Evolutionary conservation across 1,140 invertebrate species (phyloP).

Genomic region (Drosophila cardini): DNA sequence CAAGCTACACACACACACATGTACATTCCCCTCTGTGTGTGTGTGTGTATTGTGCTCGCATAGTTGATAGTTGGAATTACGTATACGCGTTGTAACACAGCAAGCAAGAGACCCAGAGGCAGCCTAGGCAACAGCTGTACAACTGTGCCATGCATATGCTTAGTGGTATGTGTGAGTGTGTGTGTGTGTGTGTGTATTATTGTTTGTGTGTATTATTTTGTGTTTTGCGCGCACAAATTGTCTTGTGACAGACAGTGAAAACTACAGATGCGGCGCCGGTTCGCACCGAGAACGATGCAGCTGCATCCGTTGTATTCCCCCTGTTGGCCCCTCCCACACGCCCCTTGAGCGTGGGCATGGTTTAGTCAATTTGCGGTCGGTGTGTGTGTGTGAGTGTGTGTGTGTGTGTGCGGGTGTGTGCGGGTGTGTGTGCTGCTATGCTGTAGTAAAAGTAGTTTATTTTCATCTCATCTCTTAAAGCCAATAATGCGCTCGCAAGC

Average conservation of each 20-base stretch:
- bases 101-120: constrained; percentile 57
- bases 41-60: constrained; percentile 43
- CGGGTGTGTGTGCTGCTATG: constrained; percentile 35
- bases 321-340: not conserved
- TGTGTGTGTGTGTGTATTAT: constrained; percentile 20
- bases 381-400: constrained; percentile 34
- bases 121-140: constrained; percentile 71
- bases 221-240: constrained; percentile 82
- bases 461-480: constrained; percentile 82
- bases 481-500: constrained; percentile 79
- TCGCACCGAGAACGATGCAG: constrained; percentile 27
- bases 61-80: constrained; percentile 57
- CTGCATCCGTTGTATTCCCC: constrained; percentile 25
- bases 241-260: constrained; percentile 83
- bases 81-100: constrained; percentile 70
- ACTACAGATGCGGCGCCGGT: constrained; percentile 72
- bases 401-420: constrained; percentile 26
- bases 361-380: constrained; percentile 78
- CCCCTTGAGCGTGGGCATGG: constrained; percentile 49
- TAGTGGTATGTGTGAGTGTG: constrained; percentile 50
- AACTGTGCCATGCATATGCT: constrained; percentile 76
- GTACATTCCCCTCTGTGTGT: constrained; percentile 23
- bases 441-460: constrained; percentile 76
- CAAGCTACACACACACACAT: constrained; percentile 20
- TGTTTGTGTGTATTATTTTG: constrained; percentile 77